Evolutionary conservation across 2,113 vertebrate species (phyloP), one percentile per base, ranked within the genome.

Genomic region (Thomomys bottae): DNA sequence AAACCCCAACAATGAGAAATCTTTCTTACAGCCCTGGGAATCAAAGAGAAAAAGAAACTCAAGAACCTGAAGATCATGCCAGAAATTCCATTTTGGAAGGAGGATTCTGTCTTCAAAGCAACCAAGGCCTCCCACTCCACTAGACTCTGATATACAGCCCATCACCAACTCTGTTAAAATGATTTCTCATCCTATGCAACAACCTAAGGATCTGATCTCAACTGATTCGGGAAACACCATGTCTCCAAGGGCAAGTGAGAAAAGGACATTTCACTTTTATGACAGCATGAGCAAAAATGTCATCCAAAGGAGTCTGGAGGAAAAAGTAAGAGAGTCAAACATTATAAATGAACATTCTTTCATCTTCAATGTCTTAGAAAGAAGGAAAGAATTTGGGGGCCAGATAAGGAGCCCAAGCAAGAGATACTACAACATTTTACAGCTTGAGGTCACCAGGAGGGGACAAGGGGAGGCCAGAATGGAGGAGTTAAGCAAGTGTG

Each of bases 1-100:
- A 92, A 91, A 36, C 77, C 30, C 61, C 72, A 86, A 87, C 90
- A 54, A 82, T 45, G 84, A 57, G 78, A 84, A 96, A 95, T 92
- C 90, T 95, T 88, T 75, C 30, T 77, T 90, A 34, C 68, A 94
- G 72, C 59, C 68, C 84, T 94, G 87, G 87, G 94, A 94, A 92
- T 75, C 73, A 71, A 84, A 90, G 72, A 87, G 84, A 93, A 83
- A 90, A 93, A 45, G 80, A 94, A 95, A 94, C 42, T 68, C 89
- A 90, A 95, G 87, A 93, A 92, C 84, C 70, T 88, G 64, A 72
- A 78, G 63, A 82, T 38, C 4, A 20, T 95, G 94, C 95, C 96
- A 96, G 92, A 93, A 95, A 96, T 96, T 96, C 95, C 94, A 95
- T 82, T 95, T 93, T 73, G 87, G 89, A 92, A 94, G 94, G 96